Percentiles rank a stretch among this genome's conserved stretches.
These are phyloP conservation scores for Kryptolebias ocellatus DNA, from an alignment of 2,797 vertebrate genomes.

Conservation along the genomic window DNA sequence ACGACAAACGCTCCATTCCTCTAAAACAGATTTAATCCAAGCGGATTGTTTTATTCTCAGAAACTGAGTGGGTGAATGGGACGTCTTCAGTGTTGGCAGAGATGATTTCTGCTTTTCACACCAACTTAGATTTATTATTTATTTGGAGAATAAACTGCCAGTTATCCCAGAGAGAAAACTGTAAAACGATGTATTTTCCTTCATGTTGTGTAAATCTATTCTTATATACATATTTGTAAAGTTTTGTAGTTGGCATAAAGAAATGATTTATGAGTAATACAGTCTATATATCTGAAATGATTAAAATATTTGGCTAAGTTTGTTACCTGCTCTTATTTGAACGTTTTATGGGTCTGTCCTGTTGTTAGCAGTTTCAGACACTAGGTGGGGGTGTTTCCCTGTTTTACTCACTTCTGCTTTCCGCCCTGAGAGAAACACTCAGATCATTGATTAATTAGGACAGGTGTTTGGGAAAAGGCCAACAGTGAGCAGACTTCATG, in stretches of 20 bases:
- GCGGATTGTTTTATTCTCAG: too few species aligned
- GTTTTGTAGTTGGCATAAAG: slow-evolving; percentile 66
- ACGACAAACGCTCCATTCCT: too few species aligned
- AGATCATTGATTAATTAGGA: too few species aligned
- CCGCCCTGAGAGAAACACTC: too few species aligned
- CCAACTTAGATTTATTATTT: background rate
- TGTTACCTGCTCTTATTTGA: background rate
- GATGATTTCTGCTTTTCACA: background rate
- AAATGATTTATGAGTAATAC: slow-evolving; percentile 41
- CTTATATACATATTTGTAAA: slow-evolving; percentile 76
- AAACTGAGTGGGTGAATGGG: too few species aligned
- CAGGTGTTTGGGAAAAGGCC: too few species aligned
- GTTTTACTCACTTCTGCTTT: too few species aligned
- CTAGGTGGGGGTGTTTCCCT: too few species aligned
- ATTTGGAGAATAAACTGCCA: background rate
- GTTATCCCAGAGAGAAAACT: slow-evolving; percentile 2
- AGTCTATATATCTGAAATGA: slow-evolving; percentile 30
- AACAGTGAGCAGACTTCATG: too few species aligned
- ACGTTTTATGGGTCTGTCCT: background rate
- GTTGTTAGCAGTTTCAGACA: too few species aligned
- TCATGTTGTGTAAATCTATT: slow-evolving; percentile 69
- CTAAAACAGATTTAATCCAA: too few species aligned
- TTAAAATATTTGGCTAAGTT: slow-evolving; percentile 58
- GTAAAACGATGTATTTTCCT: slow-evolving; percentile 52
- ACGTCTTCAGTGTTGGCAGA: background rate